Evolutionary conservation across 92 coral and sea anemone species (phyloP), one percentile per base, ranked within the genome.

Genomic region (Zoanthus gigantus): DNA sequence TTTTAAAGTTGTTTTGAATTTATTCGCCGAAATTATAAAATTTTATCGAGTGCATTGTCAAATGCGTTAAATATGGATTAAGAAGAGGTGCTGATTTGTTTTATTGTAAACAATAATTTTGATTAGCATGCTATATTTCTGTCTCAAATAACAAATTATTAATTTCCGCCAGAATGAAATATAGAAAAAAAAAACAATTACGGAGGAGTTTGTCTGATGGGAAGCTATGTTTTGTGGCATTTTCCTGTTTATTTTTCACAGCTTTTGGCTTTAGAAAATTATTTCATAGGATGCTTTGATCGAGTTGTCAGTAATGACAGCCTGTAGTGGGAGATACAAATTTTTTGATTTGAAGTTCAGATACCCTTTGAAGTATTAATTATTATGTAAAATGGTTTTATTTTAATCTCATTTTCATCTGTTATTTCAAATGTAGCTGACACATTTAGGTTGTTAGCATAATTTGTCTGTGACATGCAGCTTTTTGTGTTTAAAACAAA

Each of bases 101-200:
- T 80, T 65, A 44, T 1, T 2, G 85, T 80, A 80, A 81, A 65
- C 44, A 81, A 28, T 6, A 34, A 2, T 0, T 2, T 16, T 18
- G 44, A 81, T 66, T 81, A 45, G 74, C 85, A 81, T 79, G 17
- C 5, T 13, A 54, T 53, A 52, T 6, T 18, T 23, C 2, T 42
- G 44, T 37, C n/a, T 46, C n/a, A 11, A 47, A 54, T 23, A 45
- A 74, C 44, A 11, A 47, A 54, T 23, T 67, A 74, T 66, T 61
- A 81, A 65, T 81, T 81, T 81, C 71, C 82, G 53, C 31, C 32
- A 29, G 28, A 65, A 30, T 71, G 75, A 81, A 81, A 81, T 79
- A 28, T n/a, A 29, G 46, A 81, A 28, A 23, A 13, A 46, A 47
- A 50, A 16, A 18, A 50, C 79, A 45, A 74, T 42, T 72, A 17